Evolutionary conservation across 2,113 vertebrate species (phyloP), one percentile per base, ranked within the genome.

Genomic region (Cnemophilus loriae): DNA sequence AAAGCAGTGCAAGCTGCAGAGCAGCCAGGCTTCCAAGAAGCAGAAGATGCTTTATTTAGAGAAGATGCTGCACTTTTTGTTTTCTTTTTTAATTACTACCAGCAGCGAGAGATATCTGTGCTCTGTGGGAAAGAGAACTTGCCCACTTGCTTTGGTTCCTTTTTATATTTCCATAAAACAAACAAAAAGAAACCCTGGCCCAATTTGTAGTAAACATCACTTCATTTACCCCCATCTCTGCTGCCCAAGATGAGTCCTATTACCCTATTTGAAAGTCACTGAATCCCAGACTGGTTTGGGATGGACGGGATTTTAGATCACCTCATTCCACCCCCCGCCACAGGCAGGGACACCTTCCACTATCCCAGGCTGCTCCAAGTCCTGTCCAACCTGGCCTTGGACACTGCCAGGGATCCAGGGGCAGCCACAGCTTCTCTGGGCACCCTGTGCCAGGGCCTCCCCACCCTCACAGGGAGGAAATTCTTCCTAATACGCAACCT

Each of bases 331-430:
- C 4, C 16, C 19, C 16, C 23, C n/a, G 53, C 61, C 46, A 39
- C 2, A 16, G 41, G 28, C 33, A 68, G 30, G n/a, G 39, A 60
- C 39, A 35, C 8, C 11, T 69, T 1, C 70, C n/a, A 41, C 47
- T 41, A 0, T 1, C 30, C 70, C 70, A 83, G 30, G 39, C 0
- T 55, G 55, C n/a, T 68, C 70, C 30, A 27, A 87, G 33, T 46
- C 33, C 15, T 0, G 0, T 87, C 33, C 73, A 61, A 0, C 20
- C 30, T 47, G 46, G 26, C n/a, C 41, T 55, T 18, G 63, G 55
- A 0, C 70, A 83, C 17, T 55, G 0, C 46, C 87, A 83, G 41
- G 47, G 61, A 60, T 47, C n/a, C 47, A 61, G 53, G 30, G 20
- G 7, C 69, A 89, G 77, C 28, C 69, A 17, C 60, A 82, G 46